Percentiles rank a stretch among this genome's conserved stretches.
These are phyloP conservation scores for Pyrrhosoma nymphula DNA, from an alignment of 2,888 invertebrate species.

Conservation along the genomic window DNA sequence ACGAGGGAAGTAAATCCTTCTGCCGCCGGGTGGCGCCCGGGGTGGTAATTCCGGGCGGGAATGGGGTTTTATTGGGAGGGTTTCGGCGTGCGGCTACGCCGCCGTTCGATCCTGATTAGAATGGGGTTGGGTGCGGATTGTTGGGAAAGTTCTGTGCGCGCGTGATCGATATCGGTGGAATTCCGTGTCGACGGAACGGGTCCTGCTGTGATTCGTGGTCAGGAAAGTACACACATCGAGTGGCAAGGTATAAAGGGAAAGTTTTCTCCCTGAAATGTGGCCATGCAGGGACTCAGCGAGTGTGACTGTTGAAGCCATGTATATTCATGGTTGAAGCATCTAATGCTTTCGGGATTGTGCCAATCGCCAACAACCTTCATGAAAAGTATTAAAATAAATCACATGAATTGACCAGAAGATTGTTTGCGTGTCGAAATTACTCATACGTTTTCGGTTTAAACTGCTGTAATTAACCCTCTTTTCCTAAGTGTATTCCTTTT, in stretches of 20 bases:
- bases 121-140: slow-evolving; percentile 24
- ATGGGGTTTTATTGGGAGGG: background rate
- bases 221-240: background rate
- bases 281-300: background rate
- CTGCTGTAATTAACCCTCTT: too few species aligned
- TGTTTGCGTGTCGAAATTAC: too few species aligned
- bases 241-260: background rate
- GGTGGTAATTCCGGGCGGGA: background rate
- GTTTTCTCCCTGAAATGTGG: background rate
- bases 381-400: too few species aligned
- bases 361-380: too few species aligned
- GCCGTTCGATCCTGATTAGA: slow-evolving; percentile 26
- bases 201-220: slow-evolving; percentile 11
- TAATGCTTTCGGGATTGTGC: too few species aligned
- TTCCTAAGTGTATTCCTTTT: too few species aligned
- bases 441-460: too few species aligned
- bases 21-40: background rate
- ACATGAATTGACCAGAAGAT: too few species aligned
- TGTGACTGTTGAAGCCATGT: background rate
- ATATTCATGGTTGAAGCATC: too few species aligned
- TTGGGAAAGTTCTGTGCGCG: background rate
- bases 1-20: background rate
- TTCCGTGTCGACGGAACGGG: slow-evolving; percentile 5
- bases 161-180: slow-evolving; percentile 19
- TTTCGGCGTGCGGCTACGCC: background rate